Conservation (phyloP, 2,113 vertebrate species). For the Malurus alboscapulatus region DNA sequence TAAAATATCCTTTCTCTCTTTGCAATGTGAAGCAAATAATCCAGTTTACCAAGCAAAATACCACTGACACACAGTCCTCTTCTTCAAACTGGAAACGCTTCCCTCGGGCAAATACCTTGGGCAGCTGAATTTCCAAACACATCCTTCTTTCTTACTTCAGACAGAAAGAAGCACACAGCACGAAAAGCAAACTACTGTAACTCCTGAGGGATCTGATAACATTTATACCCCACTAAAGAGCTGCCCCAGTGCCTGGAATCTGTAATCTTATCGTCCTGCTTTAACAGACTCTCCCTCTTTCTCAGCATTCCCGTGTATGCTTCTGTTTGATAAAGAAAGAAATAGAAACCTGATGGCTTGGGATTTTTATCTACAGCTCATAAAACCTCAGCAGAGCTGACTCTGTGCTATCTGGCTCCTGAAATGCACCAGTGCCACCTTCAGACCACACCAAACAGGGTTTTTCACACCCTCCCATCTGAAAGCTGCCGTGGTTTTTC, state of each 20-base stretch:
- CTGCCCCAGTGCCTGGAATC: slow-evolving; percentile 8
- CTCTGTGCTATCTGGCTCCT: accelerated
- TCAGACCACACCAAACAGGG: neutral
- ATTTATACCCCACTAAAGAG: slow-evolving; percentile 37
- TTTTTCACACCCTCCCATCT: neutral
- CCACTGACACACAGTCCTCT: neutral
- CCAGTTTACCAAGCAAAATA: neutral
- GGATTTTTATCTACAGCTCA: slow-evolving; percentile 34
- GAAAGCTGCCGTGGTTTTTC: neutral
- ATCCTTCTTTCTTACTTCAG: slow-evolving; percentile 45
- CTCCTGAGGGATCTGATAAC: slow-evolving; percentile 47
- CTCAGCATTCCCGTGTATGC: slow-evolving; percentile 11
- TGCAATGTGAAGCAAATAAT: neutral
- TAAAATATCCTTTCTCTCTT: neutral
- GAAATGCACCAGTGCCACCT: slow-evolving; percentile 72
- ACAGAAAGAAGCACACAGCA: neutral
- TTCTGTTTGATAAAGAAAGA: slow-evolving; percentile 43
- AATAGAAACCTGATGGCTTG: slow-evolving; percentile 27
- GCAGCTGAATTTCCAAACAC: neutral
- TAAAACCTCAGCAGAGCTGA: neutral
- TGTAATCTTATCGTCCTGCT: slow-evolving; percentile 37
- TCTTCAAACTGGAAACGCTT: slow-evolving; percentile 15
- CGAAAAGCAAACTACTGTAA: slow-evolving; percentile 31
- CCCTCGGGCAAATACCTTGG: slow-evolving; percentile 29
- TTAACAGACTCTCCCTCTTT: slow-evolving; percentile 50